Percentiles rank a stretch among this genome's conserved stretches.
phyloP scores from a whole-genome alignment of 2,113 vertebrate species.

The Cercopithecus mona region DNA sequence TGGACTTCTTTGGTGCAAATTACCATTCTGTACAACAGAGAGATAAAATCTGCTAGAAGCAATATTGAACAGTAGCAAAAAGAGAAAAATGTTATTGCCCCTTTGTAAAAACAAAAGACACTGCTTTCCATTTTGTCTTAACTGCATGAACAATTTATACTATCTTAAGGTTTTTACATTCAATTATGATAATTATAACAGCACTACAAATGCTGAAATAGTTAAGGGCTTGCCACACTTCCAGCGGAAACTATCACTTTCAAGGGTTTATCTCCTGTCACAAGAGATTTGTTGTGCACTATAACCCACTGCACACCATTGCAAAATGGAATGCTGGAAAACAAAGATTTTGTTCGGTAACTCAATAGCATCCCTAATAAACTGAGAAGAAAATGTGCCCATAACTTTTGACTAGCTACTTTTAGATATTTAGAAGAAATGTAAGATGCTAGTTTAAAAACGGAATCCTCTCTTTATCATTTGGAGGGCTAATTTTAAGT shows the following conservation, averaged over 20 bases:
- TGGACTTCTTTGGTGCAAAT: constrained; percentile 59
- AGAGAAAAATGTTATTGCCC: constrained; percentile 59
- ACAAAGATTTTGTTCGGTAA: constrained; percentile 48
- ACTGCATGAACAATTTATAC: constrained; percentile 64
- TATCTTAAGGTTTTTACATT: constrained; percentile 61
- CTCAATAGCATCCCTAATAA: not conserved
- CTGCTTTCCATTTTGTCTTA: constrained; percentile 66
- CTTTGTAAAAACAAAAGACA: constrained; percentile 73
- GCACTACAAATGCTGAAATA: constrained; percentile 27
- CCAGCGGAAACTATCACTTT: not conserved
- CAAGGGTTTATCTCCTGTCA: constrained; percentile 10
- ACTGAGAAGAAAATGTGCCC: not conserved
- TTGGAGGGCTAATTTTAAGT: not conserved
- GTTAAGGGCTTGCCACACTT: constrained; percentile 51
- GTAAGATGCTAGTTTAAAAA: constrained; percentile 5
- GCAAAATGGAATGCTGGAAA: not conserved
- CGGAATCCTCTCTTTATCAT: not conserved
- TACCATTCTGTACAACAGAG: constrained; percentile 40
- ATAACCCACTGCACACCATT: not conserved
- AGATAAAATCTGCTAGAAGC: constrained; percentile 70
- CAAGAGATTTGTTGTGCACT: not conserved
- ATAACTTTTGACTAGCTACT: constrained; percentile 20
- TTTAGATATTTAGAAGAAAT: constrained; percentile 26
- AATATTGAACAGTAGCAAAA: constrained; percentile 64
- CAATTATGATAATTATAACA: constrained; percentile 55